Percentiles rank a stretch among this genome's conserved stretches.
These are phyloP conservation scores for Podarcis muralis DNA, from an alignment of 2,113 vertebrate species.

Conservation along the genomic window DNA sequence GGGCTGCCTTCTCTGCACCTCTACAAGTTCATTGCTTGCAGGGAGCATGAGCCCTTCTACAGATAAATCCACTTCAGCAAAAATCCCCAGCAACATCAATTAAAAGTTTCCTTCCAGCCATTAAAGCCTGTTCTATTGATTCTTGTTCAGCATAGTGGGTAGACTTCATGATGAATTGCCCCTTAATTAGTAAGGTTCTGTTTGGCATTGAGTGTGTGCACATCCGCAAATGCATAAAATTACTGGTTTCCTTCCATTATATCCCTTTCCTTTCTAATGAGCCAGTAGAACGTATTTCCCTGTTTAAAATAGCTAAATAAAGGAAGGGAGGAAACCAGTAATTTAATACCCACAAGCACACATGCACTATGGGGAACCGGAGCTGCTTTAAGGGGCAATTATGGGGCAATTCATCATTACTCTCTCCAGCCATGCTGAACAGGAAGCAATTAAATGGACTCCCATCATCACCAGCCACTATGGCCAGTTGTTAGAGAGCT, in stretches of 20 bases:
- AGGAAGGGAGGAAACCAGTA: no score
- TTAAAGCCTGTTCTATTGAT: background rate
- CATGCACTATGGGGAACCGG: background rate
- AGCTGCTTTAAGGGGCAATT: background rate
- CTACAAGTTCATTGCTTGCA: no score
- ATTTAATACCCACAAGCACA: no score
- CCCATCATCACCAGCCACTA: no score
- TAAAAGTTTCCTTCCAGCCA: background rate
- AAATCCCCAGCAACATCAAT: background rate
- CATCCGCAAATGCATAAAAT: background rate
- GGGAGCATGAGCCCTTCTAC: no score
- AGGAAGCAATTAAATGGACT: background rate
- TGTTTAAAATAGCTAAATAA: no score
- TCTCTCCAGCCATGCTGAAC: background rate
- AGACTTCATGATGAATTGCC: background rate
- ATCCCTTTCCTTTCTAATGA: background rate
- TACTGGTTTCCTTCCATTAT: background rate
- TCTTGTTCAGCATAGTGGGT: background rate
- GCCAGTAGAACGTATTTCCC: no score
- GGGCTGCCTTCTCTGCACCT: no score
- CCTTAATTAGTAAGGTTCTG: background rate
- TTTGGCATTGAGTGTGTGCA: background rate
- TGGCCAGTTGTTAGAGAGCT: no score
- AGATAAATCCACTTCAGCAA: background rate
- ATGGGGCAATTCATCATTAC: background rate